Evolutionary conservation across 2,113 vertebrate species (phyloP).

Genomic region (Psittacula cyanocephala): DNA sequence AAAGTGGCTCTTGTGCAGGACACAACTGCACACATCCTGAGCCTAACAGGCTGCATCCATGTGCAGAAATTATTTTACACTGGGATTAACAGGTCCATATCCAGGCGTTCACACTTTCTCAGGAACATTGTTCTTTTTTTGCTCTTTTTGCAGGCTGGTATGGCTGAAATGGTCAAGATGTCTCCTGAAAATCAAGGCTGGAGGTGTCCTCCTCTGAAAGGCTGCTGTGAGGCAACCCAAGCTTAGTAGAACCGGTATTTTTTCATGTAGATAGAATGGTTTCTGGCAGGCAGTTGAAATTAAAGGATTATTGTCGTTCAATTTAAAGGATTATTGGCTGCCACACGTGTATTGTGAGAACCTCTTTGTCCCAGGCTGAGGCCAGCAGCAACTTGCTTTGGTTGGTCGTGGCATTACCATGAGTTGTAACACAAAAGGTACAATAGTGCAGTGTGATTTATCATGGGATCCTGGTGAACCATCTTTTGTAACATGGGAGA

Average conservation of each 20-base stretch:
- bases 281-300: background rate
- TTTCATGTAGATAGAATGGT: fast-evolving
- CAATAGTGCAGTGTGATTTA: background rate
- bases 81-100: background rate
- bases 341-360: background rate
- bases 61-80: background rate
- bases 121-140: background rate
- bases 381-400: background rate
- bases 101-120: background rate
- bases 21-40: fast-evolving
- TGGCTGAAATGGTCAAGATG: background rate
- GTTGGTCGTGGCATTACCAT: fast-evolving
- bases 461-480: background rate
- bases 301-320: background rate
- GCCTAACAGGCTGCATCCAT: background rate
- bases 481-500: too few relatives aligned
- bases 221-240: too few relatives aligned
- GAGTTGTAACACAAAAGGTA: background rate
- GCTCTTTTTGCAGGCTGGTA: background rate
- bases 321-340: background rate
- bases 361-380: background rate
- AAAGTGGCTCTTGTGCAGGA: background rate
- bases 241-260: background rate
- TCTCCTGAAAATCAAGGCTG: background rate
- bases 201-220: background rate